Evolutionary conservation across 2,888 invertebrate species (phyloP), one percentile per base, ranked within the genome.

Genomic region (Callinectes sapidus): DNA sequence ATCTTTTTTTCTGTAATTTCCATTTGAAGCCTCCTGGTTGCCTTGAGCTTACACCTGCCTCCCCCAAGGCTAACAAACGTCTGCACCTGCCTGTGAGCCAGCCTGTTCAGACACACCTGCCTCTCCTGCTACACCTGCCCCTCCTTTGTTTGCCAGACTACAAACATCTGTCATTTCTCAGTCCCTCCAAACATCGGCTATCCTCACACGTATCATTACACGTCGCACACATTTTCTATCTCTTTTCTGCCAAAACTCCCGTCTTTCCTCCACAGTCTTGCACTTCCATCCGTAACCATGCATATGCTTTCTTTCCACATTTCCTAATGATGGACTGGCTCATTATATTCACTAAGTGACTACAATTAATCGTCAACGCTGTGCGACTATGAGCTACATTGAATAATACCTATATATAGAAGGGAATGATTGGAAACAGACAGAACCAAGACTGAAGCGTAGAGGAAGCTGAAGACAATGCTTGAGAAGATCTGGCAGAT

Each of bases 21-120:
- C n/a, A 32, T 35, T 32, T 81, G 35, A 77, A 77, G 81, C 35
- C 35, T 81, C 81, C 35, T 35, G 35, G 35, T 35, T 81, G 32
- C 81, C 81, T 81, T 81, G 35, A 81, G 81, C 81, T 32, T 81
- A 81, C 35, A 81, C 81, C 81, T 81, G 81, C 35, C 81, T 81
- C 81, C 81, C 81, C 81, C 81, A 32, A 81, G 81, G 81, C 81
- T 81, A 35, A 35, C 23, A 35, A 32, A 32, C 35, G 6, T 35
- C 35, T 81, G 81, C 35, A 71, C 71, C 71, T 71, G 35, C 35
- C 35, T 35, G 35, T 81, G 35, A 81, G 35, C 81, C 81, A 81
- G 35, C 81, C 71, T n/a, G 28, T 77, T 28, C 23, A 28, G 13
- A 23, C 32, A 81, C 81, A 81, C 16, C 81, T 81, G 81, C 35